Percentiles rank a stretch among this genome's conserved stretches.
phyloP scores from a whole-genome alignment of 1,140 invertebrate genomes.

The Drosophila ercepeae region DNA sequence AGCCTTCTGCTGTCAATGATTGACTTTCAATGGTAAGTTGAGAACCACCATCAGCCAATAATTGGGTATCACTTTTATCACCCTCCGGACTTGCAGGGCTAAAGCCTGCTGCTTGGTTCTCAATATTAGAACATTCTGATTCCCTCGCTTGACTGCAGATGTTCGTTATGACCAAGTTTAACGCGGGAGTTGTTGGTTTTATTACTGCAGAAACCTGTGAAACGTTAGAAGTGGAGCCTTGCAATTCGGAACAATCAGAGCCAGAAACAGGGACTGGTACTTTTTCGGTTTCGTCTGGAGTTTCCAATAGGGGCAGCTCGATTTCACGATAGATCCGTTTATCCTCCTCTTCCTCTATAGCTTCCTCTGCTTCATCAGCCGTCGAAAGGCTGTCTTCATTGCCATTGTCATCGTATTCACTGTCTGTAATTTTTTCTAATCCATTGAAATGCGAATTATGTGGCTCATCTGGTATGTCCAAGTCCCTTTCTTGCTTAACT shows the following conservation, averaged over 20 bases:
- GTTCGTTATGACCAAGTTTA: constrained; percentile 61
- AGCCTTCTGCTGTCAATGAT: neutral
- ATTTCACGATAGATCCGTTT: constrained; percentile 72
- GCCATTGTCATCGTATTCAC: constrained; percentile 49
- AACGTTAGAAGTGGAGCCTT: no score
- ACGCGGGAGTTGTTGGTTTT: neutral
- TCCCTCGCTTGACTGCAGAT: constrained; percentile 62
- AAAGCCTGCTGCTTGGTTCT: neutral
- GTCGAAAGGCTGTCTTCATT: constrained; percentile 56
- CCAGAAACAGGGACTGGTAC: neutral
- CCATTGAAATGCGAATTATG: constrained; percentile 42
- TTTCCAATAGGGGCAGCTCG: constrained; percentile 51
- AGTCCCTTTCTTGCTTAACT: constrained; percentile 68
- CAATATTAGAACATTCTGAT: neutral
- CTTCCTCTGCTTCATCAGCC: constrained; percentile 68
- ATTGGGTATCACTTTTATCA: no score
- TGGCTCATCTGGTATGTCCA: constrained; percentile 55
- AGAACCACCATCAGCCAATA: neutral
- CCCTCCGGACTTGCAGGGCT: no score
- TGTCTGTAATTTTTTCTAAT: constrained; percentile 11
- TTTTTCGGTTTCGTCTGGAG: neutral
- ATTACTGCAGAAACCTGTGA: neutral
- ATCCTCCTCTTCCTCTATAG: constrained; percentile 56
- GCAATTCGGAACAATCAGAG: neutral
- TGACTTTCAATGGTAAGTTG: neutral